Evolutionary conservation across 1,140 invertebrate genomes (phyloP).

Genomic region (Zaprionus taronus): DNA sequence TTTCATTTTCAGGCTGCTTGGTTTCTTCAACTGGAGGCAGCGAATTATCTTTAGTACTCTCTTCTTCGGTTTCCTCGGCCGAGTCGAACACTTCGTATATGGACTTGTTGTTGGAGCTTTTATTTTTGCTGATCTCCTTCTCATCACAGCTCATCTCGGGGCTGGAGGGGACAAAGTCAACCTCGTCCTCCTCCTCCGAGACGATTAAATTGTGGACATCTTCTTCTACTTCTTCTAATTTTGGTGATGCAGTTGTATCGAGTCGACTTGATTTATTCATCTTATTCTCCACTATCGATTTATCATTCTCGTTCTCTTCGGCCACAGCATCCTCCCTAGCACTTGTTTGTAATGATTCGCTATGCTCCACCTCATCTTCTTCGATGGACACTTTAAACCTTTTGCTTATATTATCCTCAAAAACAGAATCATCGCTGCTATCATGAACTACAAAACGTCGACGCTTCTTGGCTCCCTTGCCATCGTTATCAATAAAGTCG

Average conservation of each 20-base stretch:
- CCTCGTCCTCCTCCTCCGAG: not conserved
- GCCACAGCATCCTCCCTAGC: not conserved
- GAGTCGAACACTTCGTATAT: slow-evolving; percentile 36
- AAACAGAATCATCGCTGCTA: slow-evolving; percentile 35
- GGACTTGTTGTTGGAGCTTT: not conserved
- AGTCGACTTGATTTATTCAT: not conserved
- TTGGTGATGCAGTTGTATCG: slow-evolving; percentile 3
- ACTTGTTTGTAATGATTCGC: not conserved
- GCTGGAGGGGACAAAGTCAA: not conserved
- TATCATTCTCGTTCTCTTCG: not conserved
- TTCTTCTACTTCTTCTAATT: not conserved
- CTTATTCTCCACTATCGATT: not conserved
- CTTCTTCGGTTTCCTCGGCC: slow-evolving; percentile 9
- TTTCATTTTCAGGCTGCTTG: not conserved
- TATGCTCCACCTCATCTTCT: not conserved
- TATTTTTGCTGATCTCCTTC: not conserved
- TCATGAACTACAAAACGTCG: slow-evolving; percentile 52
- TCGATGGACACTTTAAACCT: not conserved
- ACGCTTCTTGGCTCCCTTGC: slow-evolving; percentile 20
- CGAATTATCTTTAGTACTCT: not conserved
- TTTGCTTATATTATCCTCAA: slow-evolving; percentile 4
- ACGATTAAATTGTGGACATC: not conserved
- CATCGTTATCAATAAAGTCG: slow-evolving; percentile 3
- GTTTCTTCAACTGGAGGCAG: not conserved
- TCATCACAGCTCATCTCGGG: not conserved